phyloP scores from a whole-genome alignment of 2,888 invertebrate species.

The Autographa gamma region DNA sequence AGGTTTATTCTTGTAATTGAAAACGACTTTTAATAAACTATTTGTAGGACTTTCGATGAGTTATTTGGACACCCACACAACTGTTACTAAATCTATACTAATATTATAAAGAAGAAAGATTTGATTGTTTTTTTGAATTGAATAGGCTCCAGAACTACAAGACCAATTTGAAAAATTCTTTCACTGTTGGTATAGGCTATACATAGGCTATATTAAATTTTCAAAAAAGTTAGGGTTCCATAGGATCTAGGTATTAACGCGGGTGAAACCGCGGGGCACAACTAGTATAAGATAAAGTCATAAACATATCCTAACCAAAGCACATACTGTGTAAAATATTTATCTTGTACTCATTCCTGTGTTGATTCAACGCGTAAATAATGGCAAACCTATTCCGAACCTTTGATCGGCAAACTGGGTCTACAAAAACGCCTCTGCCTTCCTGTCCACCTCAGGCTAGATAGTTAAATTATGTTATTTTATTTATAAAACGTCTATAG shows the following conservation, averaged over 20 bases:
- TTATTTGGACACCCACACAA: no score
- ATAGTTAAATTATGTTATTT: conserved; percentile 20
- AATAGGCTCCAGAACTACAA: no score
- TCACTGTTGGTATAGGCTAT: no score
- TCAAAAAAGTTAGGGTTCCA: no score
- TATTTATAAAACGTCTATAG: conserved; percentile 41
- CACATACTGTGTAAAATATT: neutral
- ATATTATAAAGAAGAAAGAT: no score
- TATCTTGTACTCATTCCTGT: neutral
- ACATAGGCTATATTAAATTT: no score
- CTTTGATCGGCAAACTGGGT: neutral
- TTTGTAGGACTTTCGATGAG: neutral
- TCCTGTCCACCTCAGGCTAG: conserved; percentile 11
- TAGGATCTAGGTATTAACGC: no score
- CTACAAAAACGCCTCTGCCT: conserved; percentile 6
- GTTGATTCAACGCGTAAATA: neutral
- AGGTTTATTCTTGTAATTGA: neutral
- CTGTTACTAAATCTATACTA: no score
- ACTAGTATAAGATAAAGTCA: neutral
- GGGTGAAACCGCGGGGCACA: no score
- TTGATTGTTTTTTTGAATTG: no score
- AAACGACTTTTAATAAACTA: neutral
- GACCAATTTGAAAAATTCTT: no score
- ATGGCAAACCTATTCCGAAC: neutral
- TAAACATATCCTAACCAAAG: neutral